phyloP scores from a whole-genome alignment of 1,140 invertebrate species.

The Penaeus vannamei region DNA sequence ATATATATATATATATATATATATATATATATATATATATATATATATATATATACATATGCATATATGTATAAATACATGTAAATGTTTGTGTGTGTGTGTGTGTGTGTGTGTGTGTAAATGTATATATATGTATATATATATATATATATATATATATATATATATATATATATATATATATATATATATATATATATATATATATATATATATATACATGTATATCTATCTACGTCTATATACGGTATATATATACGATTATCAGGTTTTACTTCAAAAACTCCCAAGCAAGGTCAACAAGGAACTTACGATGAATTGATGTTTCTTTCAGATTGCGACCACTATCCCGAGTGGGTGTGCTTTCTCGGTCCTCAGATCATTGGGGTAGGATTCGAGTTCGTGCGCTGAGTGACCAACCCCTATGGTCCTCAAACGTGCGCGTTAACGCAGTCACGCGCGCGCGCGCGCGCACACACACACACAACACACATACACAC shows the following conservation, averaged over 20 bases:
- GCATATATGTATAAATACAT: neutral
- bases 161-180: neutral
- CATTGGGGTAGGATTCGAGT: no score
- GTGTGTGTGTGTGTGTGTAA: neutral
- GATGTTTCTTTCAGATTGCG: neutral
- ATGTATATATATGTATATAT: conserved; percentile 15
- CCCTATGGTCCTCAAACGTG: no score
- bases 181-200: conserved; percentile 6
- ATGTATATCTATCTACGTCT: neutral
- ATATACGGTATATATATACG: conserved; percentile 1
- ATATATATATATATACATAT: conserved; percentile 18
- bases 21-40: neutral
- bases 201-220: conserved; percentile 18
- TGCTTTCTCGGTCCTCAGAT: no score
- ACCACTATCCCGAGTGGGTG: neutral
- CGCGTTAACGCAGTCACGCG: no score
- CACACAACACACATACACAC: no score
- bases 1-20: neutral
- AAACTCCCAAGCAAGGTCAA: neutral
- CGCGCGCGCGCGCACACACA: no score
- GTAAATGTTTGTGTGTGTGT: neutral
- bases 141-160: neutral
- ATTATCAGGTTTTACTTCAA: neutral
- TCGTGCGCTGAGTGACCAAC: no score
- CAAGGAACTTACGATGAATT: neutral